These are phyloP conservation scores for Mystacides longicornis DNA, from an alignment of 2,888 invertebrate genomes.

Conservation along the genomic window DNA sequence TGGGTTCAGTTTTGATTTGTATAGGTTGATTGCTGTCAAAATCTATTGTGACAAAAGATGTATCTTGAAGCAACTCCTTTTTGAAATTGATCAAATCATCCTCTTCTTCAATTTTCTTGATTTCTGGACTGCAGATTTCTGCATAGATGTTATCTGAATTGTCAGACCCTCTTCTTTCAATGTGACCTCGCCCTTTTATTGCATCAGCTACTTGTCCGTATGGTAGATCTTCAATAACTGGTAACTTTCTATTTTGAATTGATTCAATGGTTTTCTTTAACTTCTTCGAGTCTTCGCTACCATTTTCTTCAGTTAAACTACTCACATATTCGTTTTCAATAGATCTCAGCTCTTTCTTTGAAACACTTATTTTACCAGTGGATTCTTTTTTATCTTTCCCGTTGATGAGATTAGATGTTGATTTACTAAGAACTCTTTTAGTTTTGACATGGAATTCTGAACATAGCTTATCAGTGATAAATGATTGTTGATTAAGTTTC, in stretches of 20 bases:
- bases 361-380: background rate
- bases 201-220: constrained; percentile 66
- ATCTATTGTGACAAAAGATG: constrained; percentile 13
- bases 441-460: constrained; percentile 67
- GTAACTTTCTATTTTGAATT: constrained; percentile 47
- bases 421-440: constrained; percentile 55
- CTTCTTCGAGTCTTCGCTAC: constrained; percentile 32
- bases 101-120: constrained; percentile 34
- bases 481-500: constrained; percentile 53
- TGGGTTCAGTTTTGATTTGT: constrained; percentile 39
- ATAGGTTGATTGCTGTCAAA: constrained; percentile 36
- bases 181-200: constrained; percentile 33
- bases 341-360: constrained; percentile 3
- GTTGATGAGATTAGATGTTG: constrained; percentile 55
- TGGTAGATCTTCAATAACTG: constrained; percentile 58
- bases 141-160: constrained; percentile 63
- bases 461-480: constrained; percentile 61
- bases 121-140: constrained; percentile 53
- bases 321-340: constrained; percentile 28
- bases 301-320: background rate
- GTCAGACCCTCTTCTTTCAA: constrained; percentile 31
- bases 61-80: constrained; percentile 33
- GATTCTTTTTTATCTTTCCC: constrained; percentile 45
- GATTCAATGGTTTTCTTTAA: constrained; percentile 48
- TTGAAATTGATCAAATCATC: constrained; percentile 43